Conservation (phyloP, 2,113 vertebrate species). For the Semnopithecus entellus region DNA sequence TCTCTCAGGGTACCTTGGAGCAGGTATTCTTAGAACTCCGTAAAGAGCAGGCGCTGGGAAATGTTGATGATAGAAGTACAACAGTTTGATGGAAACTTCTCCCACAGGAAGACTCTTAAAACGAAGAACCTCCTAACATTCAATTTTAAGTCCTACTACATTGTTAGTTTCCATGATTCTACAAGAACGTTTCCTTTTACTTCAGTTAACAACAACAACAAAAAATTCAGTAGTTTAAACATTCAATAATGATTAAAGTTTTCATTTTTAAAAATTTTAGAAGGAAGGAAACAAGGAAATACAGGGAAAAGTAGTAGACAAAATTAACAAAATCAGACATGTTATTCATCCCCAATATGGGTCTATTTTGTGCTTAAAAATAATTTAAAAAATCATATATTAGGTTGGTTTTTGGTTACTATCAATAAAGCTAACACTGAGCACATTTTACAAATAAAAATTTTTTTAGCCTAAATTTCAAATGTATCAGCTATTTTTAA, state of each 20-base stretch:
- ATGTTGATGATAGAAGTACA: not conserved
- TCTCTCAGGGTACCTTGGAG: slow-evolving; percentile 81
- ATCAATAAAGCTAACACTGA: not conserved
- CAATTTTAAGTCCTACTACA: not conserved
- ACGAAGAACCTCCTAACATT: not conserved
- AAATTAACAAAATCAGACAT: not conserved
- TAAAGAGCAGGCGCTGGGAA: slow-evolving; percentile 65
- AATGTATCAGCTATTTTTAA: not conserved
- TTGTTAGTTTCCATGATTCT: not conserved
- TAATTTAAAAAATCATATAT: not conserved
- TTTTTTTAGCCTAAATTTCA: not conserved
- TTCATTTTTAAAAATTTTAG: not conserved
- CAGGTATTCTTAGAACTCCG: slow-evolving; percentile 82
- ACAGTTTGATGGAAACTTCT: slow-evolving; percentile 60
- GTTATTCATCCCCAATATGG: too few species aligned
- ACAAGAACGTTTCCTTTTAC: not conserved
- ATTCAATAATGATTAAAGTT: not conserved
- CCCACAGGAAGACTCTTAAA: slow-evolving; percentile 47
- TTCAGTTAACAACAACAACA: not conserved
- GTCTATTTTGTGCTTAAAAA: not conserved
- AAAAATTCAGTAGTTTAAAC: not conserved
- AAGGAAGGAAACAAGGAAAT: not conserved
- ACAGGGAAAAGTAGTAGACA: not conserved
- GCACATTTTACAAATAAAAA: not conserved
- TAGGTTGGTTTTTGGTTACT: not conserved